A percentile compares a stretch with the other conserved stretches of the same genome.
phyloP scores from a whole-genome alignment of 30 jellyfish, hydroid and myxozoan species.

The Cassiopea andromeda region DNA sequence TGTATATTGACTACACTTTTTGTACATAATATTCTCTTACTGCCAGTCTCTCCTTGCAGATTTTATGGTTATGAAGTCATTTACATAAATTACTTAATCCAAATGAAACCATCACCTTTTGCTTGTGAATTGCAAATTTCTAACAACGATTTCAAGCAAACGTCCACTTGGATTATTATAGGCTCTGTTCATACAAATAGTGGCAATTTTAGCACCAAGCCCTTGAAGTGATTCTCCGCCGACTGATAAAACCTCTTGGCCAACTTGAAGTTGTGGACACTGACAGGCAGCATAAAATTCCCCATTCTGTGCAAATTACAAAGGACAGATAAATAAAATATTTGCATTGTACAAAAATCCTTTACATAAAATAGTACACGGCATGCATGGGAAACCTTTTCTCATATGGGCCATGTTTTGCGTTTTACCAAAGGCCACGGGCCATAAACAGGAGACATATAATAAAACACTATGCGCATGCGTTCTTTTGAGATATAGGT shows the following conservation, averaged over 20 bases:
- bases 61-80: not conserved
- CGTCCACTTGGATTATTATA: conserved; percentile 73
- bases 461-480: too few species aligned
- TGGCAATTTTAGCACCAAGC: conserved; percentile 55
- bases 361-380: too few species aligned
- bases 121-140: not conserved
- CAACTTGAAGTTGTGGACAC: conserved; percentile 44
- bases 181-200: conserved; percentile 40
- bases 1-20: too few species aligned
- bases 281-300: conserved; percentile 60
- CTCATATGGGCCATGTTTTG: too few species aligned
- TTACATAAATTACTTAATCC: not conserved
- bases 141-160: conserved; percentile 48
- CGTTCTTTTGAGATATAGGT: too few species aligned
- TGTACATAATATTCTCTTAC: too few species aligned
- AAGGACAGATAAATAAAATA: not conserved
- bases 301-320: conserved; percentile 22
- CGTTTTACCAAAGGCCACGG: too few species aligned
- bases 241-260: conserved; percentile 68
- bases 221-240: conserved; percentile 78
- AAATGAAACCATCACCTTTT: not conserved
- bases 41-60: not conserved
- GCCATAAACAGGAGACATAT: too few species aligned
- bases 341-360: too few species aligned
- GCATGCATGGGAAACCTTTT: too few species aligned